A percentile compares a stretch with the other conserved stretches of the same genome.
Conservation (phyloP, 2,888 invertebrate species). For the Trypoxylon attenuatum region DNA sequence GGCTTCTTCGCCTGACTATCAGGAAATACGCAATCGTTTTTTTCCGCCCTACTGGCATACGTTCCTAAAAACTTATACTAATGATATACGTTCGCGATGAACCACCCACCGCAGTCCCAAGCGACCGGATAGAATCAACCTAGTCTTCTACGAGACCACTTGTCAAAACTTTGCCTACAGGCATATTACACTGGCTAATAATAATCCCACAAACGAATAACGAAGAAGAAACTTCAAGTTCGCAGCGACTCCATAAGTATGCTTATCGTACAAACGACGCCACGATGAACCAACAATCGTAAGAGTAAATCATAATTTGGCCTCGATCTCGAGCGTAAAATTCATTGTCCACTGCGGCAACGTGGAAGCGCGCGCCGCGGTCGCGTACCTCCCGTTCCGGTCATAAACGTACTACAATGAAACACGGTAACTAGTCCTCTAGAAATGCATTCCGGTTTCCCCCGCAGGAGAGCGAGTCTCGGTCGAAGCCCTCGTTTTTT, state of each 20-base stretch:
- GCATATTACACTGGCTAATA: no score
- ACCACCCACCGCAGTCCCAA: no score
- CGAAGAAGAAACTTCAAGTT: background rate
- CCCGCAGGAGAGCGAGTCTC: slow-evolving; percentile 2
- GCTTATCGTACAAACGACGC: background rate
- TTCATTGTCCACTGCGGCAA: slow-evolving; percentile 30
- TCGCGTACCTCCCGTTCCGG: slow-evolving; percentile 43
- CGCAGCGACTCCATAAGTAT: background rate
- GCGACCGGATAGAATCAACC: background rate
- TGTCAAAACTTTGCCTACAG: background rate
- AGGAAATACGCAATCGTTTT: slow-evolving; percentile 7
- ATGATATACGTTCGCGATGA: no score
- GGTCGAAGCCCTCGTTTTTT: slow-evolving; percentile 8
- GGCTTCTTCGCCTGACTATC: background rate
- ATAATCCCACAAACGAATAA: background rate
- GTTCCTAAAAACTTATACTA: background rate
- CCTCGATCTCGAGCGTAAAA: slow-evolving; percentile 24
- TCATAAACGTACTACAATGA: slow-evolving; percentile 48
- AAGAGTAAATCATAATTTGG: slow-evolving; percentile 7
- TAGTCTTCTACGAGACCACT: background rate
- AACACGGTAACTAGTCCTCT: slow-evolving; percentile 33
- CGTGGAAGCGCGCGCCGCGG: slow-evolving; percentile 26
- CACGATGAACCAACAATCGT: background rate
- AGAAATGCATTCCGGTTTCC: slow-evolving; percentile 41
- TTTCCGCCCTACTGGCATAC: background rate